Base-by-base conservation (phyloP, 2,888 invertebrate species). In the Aphodius granarius region DNA sequence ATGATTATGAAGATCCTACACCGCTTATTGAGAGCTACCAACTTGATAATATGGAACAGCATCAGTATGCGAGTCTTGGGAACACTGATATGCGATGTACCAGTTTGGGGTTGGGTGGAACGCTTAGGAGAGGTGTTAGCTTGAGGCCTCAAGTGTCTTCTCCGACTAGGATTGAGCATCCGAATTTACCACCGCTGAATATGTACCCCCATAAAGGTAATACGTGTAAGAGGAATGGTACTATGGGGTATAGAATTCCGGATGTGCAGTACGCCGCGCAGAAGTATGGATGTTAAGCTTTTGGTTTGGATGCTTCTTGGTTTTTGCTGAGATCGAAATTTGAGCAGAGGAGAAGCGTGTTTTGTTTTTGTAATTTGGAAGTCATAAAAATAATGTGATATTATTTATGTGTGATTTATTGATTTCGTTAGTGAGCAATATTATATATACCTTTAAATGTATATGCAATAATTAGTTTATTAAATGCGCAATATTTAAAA, bases 1-100 rank as follows among this genome's bases (percentile, higher is more conserved):
- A 94, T 72, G 95, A 95, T 81, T 93, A 93, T 84, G 94, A 94
- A 85, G 95, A 95, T 82, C 93, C 94, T 3, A 93, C 94, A 0
- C 92, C 94, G 0, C 84, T 93, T 73, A 93, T 93, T 84, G 94
- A 94, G 81, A 93, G 91, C 82, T 94, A 94, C 86, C 92, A 92
- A 77, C 84, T 89, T 79, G 90, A 90, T 82, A 90, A 90, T 79
- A 89, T 90, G 84, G 89, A 90, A 78, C 88, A 87, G 0, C 88
- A 89, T 43, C 89, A 89, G 78, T 88, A 80, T 64, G 75, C 81
- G 75, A 79, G 81, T 63, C 81, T 83, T 15, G 81, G 84, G 9
- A 87, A 86, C 78, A 84, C 85, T 15, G 87, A 87, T 75, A 87
- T 87, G 87, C 79, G 87, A 19, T 87, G 87, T 78, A 84, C 85